These are phyloP conservation scores for Callospermophilus lateralis DNA, from an alignment of 2,113 vertebrate species.

Conservation along the genomic window DNA sequence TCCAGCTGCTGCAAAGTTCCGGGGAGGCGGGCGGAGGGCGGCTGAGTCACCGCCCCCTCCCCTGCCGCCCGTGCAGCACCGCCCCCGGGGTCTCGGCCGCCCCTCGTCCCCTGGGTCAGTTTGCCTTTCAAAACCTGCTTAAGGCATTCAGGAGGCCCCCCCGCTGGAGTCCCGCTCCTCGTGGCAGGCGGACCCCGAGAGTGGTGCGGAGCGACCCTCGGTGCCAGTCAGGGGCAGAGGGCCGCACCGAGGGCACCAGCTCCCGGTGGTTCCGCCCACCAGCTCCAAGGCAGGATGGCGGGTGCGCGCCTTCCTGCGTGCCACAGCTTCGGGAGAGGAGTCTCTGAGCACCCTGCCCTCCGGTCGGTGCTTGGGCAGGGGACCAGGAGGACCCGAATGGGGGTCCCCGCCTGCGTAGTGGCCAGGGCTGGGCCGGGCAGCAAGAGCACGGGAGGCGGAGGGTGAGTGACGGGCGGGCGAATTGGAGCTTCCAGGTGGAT, in stretches of 20 bases:
- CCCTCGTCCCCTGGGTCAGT: neutral
- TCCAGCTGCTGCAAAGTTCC: slow-evolving; percentile 85
- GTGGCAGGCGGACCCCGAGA: neutral
- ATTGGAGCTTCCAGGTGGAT: slow-evolving; percentile 81
- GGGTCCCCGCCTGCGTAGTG: neutral
- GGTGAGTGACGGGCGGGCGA: slow-evolving; percentile 71
- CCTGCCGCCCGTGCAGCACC: neutral
- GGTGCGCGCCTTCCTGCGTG: neutral
- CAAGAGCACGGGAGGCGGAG: slow-evolving; percentile 29
- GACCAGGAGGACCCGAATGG: neutral
- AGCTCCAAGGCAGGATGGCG: neutral
- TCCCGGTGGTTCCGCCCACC: neutral
- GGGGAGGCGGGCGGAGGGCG: slow-evolving; percentile 79
- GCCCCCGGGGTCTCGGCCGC: neutral
- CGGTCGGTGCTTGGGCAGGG: neutral
- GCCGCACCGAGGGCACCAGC: neutral
- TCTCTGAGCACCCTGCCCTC: neutral
- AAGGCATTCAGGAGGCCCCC: neutral
- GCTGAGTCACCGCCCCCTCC: slow-evolving; percentile 82
- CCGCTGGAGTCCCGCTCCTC: neutral
- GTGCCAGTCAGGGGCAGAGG: neutral
- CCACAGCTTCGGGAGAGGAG: neutral
- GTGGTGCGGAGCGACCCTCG: neutral
- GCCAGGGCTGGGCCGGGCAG: neutral
- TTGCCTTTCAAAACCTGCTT: neutral